Base-by-base conservation (phyloP, 1,140 invertebrate genomes). In the Palaemon carinicauda region DNA sequence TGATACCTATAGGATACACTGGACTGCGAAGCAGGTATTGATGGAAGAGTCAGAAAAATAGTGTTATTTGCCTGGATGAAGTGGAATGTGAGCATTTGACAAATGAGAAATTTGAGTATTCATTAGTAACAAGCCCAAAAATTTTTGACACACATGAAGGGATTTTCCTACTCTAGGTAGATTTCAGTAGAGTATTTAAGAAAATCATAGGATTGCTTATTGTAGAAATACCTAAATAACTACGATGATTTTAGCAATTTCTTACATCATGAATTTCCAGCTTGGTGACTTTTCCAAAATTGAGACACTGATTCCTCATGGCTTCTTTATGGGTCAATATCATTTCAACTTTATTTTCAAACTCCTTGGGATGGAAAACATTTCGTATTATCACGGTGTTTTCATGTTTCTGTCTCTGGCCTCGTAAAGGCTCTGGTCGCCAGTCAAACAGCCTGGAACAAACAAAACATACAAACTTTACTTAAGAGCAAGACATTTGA, bases 321-420 rank as follows among this genome's bases (percentile, higher is more conserved):
- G 98, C 97, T 88, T 97, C 95, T 90, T 98, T 95, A 90, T 97
- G 96, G 90, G 99, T 97, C 73, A 99, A 92, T 78, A 99, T 96
- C 27, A 98, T 91, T 24, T 95, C 93, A 0, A 98, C 96, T 89
- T 98, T 95, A 82, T 94, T 94, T 92, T 98, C 96, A 92, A 99
- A 99, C 89, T 98, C 95, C 88, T 94, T 93, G 0, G 97, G 95
- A 82, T 95, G 94, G 92, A 99, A 99, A 31, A 99, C 94, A 92
- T 99, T 98, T 90, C 97, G 98, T 0, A 99, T 94, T 52, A 99
- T 95, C 1, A 99, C 97, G 65, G 97, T 94, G 90, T 94, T 95
- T 91, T 99, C 98, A 91, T 96, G 94, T 91, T 97, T 98, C 0
- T 94, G 92, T 77, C 97, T 94, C 90, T 97, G 95, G 1, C 96